Evolutionary conservation across 2,888 invertebrate species (phyloP).

Genomic region (Philonicus albiceps): DNA sequence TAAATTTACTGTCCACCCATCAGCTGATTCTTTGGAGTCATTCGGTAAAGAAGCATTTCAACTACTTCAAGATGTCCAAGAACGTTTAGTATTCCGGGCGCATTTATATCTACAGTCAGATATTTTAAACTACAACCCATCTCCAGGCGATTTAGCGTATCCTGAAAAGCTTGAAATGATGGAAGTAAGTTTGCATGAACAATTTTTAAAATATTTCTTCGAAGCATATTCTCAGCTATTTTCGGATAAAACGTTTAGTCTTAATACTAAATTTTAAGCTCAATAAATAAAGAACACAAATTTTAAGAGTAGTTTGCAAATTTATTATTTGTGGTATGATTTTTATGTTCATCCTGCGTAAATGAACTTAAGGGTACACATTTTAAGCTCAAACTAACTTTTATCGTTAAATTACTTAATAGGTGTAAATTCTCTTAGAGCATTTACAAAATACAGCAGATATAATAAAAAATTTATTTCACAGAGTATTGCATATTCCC

Average conservation of each 20-base stretch:
- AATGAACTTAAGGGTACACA: too few relatives aligned
- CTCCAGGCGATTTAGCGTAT: constrained; percentile 95
- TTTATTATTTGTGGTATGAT: too few relatives aligned
- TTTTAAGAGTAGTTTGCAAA: too few relatives aligned
- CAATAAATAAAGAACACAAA: too few relatives aligned
- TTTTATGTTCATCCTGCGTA: too few relatives aligned
- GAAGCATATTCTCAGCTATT: too few relatives aligned
- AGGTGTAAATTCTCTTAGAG: too few relatives aligned
- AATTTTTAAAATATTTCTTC: background rate
- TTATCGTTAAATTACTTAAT: too few relatives aligned
- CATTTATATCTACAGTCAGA: constrained; percentile 93
- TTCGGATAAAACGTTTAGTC: too few relatives aligned
- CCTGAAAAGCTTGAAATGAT: constrained; percentile 98
- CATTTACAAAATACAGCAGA: background rate
- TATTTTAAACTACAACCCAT: constrained; percentile 86
- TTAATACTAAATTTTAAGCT: too few relatives aligned
- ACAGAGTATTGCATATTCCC: constrained; percentile 72
- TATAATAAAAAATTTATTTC: constrained; percentile 46
- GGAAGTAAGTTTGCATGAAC: constrained; percentile 71
- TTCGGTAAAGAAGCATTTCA: constrained; percentile 82
- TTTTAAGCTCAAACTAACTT: too few relatives aligned
- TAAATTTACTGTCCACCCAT: constrained; percentile 47
- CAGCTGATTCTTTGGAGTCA: constrained; percentile 74
- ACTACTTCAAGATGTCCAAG: constrained; percentile 93
- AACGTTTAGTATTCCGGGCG: constrained; percentile 93